phyloP scores from a whole-genome alignment of 2,888 invertebrate genomes.

The Plagodis pulveraria region DNA sequence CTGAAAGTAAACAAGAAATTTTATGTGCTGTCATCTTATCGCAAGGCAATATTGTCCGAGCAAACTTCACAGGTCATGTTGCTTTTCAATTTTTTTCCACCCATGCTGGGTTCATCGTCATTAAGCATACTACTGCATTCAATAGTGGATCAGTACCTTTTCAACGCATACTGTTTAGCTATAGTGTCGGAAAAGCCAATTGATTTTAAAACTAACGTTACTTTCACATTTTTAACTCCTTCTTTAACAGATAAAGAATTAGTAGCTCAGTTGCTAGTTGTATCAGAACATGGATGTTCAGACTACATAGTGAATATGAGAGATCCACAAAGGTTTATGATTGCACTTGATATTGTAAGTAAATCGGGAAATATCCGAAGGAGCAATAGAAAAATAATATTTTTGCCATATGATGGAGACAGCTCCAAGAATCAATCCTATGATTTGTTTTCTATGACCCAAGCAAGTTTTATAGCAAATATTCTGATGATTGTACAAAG shows the following conservation, averaged over 20 bases:
- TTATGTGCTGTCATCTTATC: background rate
- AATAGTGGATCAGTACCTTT: constrained; percentile 61
- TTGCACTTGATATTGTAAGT: constrained; percentile 65
- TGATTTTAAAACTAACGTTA: constrained; percentile 42
- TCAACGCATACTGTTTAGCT: constrained; percentile 62
- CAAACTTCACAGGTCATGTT: constrained; percentile 20
- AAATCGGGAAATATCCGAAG: constrained; percentile 67
- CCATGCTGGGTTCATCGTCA: constrained; percentile 36
- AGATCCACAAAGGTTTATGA: constrained; percentile 66
- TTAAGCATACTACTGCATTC: constrained; percentile 64
- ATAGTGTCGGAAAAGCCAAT: constrained; percentile 59
- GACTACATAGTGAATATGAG: constrained; percentile 70
- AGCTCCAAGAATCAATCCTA: constrained; percentile 36
- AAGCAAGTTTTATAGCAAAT: constrained; percentile 64
- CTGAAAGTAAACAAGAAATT: background rate
- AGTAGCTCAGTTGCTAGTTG: constrained; percentile 50
- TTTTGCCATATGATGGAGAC: constrained; percentile 56
- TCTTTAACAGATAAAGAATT: constrained; percentile 46
- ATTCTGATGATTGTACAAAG: constrained; percentile 57
- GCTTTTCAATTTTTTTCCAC: constrained; percentile 23
- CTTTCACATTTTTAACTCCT: constrained; percentile 51
- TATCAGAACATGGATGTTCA: constrained; percentile 77
- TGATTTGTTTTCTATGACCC: constrained; percentile 58
- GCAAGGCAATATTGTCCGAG: constrained; percentile 1
- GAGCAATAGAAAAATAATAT: constrained; percentile 73